phyloP scores from a whole-genome alignment of 2,113 vertebrate species.

The Hyperopisus bebe region DNA sequence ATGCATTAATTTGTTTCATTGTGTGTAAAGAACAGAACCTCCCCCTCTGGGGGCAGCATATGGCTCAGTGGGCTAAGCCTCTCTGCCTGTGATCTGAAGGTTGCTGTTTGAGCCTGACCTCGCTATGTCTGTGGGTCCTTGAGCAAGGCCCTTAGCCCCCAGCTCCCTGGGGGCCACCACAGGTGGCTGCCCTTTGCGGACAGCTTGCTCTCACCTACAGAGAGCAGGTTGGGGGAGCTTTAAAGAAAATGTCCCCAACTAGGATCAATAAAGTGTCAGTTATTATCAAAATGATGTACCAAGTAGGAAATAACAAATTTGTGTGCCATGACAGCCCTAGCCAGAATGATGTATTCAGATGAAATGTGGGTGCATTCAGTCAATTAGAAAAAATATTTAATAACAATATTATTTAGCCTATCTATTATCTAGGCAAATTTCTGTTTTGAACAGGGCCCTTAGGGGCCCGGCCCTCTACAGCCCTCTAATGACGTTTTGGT shows the following conservation, averaged over 20 bases:
- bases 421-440: background rate
- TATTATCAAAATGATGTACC: background rate
- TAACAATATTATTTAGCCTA: background rate
- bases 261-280: too few relatives aligned
- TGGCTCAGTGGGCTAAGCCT: too few relatives aligned
- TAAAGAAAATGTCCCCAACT: too few relatives aligned
- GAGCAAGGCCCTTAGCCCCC: too few relatives aligned
- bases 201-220: too few relatives aligned
- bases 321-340: background rate
- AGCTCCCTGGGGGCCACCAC: too few relatives aligned
- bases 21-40: background rate
- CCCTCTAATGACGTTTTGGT: background rate
- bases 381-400: background rate
- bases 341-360: background rate
- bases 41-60: too few relatives aligned
- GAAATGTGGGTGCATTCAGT: background rate
- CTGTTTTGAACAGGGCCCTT: background rate
- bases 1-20: background rate
- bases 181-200: too few relatives aligned
- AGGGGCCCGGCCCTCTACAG: background rate
- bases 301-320: background rate
- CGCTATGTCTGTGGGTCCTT: too few relatives aligned
- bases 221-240: too few relatives aligned
- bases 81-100: too few relatives aligned
- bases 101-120: too few relatives aligned